Evolutionary conservation across 2,888 invertebrate genomes (phyloP).

Genomic region (Lepidocyrtinus sp.): DNA sequence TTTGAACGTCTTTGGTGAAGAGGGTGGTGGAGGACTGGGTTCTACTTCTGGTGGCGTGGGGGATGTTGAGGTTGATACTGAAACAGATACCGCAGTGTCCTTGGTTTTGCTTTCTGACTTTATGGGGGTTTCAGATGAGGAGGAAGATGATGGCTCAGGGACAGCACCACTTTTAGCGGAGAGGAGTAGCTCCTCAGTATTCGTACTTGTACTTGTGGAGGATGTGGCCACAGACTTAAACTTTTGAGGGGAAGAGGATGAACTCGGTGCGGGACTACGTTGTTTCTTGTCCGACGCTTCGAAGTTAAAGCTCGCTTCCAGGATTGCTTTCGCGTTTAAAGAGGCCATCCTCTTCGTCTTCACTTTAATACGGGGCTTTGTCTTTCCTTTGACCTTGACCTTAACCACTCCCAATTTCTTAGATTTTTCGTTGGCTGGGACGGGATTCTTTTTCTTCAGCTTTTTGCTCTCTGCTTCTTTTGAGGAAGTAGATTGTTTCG

Average conservation of each 20-base stretch:
- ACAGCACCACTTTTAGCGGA: background rate
- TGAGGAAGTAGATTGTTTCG: background rate
- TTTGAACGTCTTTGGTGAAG: constrained; percentile 41
- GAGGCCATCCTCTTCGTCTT: constrained; percentile 68
- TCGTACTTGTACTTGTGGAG: background rate
- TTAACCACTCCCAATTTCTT: constrained; percentile 21
- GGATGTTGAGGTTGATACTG: constrained; percentile 52
- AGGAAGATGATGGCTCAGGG: background rate
- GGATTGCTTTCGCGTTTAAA: constrained; percentile 68
- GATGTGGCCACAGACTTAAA: background rate
- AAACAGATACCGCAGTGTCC: constrained; percentile 31
- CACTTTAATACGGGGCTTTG: constrained; percentile 62
- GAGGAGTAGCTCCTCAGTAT: background rate
- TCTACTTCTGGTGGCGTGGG: constrained; percentile 51
- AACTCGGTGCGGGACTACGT: constrained; percentile 59
- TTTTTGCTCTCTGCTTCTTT: constrained; percentile 37
- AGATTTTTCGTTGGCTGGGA: background rate
- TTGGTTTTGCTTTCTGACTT: constrained; percentile 19
- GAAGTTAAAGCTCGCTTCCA: constrained; percentile 68
- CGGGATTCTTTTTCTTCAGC: background rate
- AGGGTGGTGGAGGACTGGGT: constrained; percentile 17
- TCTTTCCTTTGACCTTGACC: constrained; percentile 52
- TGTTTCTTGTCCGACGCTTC: constrained; percentile 64
- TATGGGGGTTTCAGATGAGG: background rate
- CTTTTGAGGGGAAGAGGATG: constrained; percentile 40